phyloP scores from a whole-genome alignment of 1,140 invertebrate genomes.

The Drosophila navojoa region DNA sequence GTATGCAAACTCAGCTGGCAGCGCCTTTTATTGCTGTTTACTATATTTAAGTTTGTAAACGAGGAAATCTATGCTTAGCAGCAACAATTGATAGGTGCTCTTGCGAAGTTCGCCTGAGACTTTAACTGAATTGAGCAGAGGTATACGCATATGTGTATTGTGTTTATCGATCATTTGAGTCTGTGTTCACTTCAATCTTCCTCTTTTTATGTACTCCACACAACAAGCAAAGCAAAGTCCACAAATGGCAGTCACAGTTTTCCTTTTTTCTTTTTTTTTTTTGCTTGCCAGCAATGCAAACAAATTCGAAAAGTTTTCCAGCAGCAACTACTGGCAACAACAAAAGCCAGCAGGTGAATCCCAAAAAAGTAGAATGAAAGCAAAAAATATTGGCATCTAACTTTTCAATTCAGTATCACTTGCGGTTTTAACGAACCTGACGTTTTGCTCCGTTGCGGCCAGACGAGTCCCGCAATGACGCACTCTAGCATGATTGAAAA shows the following conservation, averaged over 20 bases:
- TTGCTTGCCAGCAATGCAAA: neutral
- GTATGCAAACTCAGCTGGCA: no score
- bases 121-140: constrained; percentile 3
- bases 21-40: no score
- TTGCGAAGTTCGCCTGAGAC: neutral
- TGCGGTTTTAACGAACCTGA: constrained; percentile 54
- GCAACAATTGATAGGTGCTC: no score
- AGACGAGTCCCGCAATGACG: constrained; percentile 49
- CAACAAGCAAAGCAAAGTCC: neutral
- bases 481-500: constrained; percentile 64
- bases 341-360: neutral
- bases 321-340: neutral
- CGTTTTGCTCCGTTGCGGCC: constrained; percentile 5
- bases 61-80: no score
- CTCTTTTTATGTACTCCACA: neutral
- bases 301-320: constrained; percentile 12
- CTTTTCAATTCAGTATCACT: constrained; percentile 64
- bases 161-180: constrained; percentile 35
- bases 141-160: no score
- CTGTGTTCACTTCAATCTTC: neutral
- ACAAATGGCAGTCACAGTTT: neutral
- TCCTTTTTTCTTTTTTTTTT: neutral
- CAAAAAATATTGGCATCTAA: constrained; percentile 44
- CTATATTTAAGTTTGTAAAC: no score
- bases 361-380: neutral